Conservation (phyloP, 2,888 invertebrate genomes). For the Tridacna gigas region DNA sequence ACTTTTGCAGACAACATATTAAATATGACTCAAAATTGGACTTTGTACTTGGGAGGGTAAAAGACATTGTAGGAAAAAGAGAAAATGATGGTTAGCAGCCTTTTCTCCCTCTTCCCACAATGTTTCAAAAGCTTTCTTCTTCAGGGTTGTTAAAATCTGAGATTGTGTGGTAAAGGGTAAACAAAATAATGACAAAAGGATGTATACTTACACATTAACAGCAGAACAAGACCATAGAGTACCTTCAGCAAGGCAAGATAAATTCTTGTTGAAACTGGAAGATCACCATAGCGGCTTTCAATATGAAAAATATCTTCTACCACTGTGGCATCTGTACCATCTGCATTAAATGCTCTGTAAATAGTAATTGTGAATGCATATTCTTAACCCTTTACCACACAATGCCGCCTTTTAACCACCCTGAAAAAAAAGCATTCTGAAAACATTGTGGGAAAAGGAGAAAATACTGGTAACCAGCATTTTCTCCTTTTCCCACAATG, state of each 20-base stretch:
- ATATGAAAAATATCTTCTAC: conserved; percentile 59
- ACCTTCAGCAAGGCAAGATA: conserved; percentile 62
- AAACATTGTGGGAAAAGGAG: not conserved
- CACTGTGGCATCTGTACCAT: conserved; percentile 30
- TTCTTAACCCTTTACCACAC: not conserved
- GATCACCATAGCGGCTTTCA: conserved; percentile 64
- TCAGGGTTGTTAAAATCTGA: not conserved
- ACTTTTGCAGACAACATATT: no score
- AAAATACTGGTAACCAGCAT: not conserved
- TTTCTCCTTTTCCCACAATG: no score
- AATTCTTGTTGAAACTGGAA: conserved; percentile 51
- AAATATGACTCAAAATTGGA: no score
- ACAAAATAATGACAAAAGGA: not conserved
- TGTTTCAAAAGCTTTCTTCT: not conserved
- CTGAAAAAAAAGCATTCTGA: not conserved
- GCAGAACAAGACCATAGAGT: conserved; percentile 62
- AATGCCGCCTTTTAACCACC: not conserved
- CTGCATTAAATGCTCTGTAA: conserved; percentile 51
- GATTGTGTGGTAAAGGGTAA: not conserved
- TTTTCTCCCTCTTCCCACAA: not conserved
- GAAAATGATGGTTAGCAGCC: not conserved
- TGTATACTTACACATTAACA: conserved; percentile 60
- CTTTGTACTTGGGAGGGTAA: no score
- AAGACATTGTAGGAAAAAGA: no score
- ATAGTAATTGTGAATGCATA: not conserved